Evolutionary conservation across 2,888 invertebrate species (phyloP).

Genomic region (Callosobruchus maculatus): DNA sequence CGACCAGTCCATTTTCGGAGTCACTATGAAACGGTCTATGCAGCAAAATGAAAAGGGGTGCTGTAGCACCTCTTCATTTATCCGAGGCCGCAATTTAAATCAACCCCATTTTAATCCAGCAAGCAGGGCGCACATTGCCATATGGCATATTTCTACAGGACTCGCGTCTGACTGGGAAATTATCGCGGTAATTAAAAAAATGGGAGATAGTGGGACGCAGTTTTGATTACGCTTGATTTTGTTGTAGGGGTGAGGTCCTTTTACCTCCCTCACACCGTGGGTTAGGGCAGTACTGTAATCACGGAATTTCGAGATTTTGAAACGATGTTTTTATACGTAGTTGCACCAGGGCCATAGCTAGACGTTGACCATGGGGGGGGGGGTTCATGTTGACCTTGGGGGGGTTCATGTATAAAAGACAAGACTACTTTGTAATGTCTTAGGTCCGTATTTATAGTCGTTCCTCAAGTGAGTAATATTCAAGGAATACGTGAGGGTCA

Average conservation of each 20-base stretch:
- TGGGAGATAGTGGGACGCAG: neutral
- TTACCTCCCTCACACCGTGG: too few relatives aligned
- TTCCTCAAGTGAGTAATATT: too few relatives aligned
- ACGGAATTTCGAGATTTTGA: neutral
- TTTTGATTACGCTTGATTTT: neutral
- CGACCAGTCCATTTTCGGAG: neutral
- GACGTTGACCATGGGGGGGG: too few relatives aligned
- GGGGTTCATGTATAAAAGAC: too few relatives aligned
- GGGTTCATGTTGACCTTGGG: too few relatives aligned
- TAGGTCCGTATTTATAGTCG: too few relatives aligned
- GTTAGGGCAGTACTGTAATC: too few relatives aligned
- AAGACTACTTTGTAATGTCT: too few relatives aligned
- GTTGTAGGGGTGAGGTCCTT: neutral
- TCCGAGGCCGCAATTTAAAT: slow-evolving; percentile 42
- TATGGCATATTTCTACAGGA: slow-evolving; percentile 22
- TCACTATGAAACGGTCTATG: slow-evolving; percentile 3
- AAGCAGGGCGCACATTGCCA: slow-evolving; percentile 13
- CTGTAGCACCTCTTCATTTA: slow-evolving; percentile 45
- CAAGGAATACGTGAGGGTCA: too few relatives aligned
- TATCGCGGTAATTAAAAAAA: slow-evolving; percentile 12
- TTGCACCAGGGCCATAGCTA: too few relatives aligned
- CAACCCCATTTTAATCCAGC: slow-evolving; percentile 29
- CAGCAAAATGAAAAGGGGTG: slow-evolving; percentile 21
- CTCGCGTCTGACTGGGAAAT: slow-evolving; percentile 11
- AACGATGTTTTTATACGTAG: too few relatives aligned